Conservation (phyloP, 2,888 invertebrate genomes). For the Diabrotica balteata region DNA sequence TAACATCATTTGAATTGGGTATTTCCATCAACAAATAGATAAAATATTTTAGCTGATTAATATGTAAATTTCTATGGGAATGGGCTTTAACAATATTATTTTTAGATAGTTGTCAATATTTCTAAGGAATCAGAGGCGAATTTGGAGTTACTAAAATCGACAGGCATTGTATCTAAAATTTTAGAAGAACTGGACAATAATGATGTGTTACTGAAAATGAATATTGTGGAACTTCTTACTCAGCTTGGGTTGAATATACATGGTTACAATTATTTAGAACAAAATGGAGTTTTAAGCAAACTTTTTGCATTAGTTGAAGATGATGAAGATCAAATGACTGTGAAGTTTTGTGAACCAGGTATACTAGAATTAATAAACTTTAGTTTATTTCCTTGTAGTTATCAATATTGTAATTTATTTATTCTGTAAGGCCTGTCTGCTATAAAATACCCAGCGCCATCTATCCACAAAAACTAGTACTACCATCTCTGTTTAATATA, state of each 20-base stretch:
- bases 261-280: slow-evolving; percentile 77
- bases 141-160: slow-evolving; percentile 66
- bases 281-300: slow-evolving; percentile 69
- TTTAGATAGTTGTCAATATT: slow-evolving; percentile 70
- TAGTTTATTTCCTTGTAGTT: too few relatives aligned
- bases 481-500: too few relatives aligned
- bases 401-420: too few relatives aligned
- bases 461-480: too few relatives aligned
- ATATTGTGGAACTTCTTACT: slow-evolving; percentile 79
- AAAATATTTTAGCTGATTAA: too few relatives aligned
- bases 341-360: slow-evolving; percentile 75
- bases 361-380: not conserved
- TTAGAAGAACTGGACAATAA: slow-evolving; percentile 70
- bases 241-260: slow-evolving; percentile 74
- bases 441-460: too few relatives aligned
- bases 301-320: slow-evolving; percentile 70
- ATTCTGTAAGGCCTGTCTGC: too few relatives aligned
- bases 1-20: too few relatives aligned
- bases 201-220: slow-evolving; percentile 81
- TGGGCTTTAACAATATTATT: slow-evolving; percentile 33
- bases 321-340: slow-evolving; percentile 68
- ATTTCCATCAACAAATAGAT: too few relatives aligned
- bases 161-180: slow-evolving; percentile 72
- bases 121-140: slow-evolving; percentile 67
- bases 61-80: too few relatives aligned